Base-by-base conservation (phyloP, 2,113 vertebrate genomes). In the Proterorhinus semilunaris region DNA sequence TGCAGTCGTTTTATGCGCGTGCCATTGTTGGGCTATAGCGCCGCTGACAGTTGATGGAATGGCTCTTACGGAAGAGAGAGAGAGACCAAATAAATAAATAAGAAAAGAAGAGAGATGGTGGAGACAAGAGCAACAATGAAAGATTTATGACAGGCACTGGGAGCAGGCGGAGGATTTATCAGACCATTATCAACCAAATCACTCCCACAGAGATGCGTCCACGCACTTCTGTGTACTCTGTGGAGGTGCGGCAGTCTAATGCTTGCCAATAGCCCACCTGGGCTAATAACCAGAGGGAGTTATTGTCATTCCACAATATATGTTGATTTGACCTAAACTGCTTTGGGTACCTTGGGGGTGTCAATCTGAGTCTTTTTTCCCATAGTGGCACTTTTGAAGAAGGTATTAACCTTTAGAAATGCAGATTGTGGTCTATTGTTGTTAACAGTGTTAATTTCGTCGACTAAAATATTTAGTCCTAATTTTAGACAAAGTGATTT, bases 101-200 rank as follows among this genome's bases (percentile, higher is more conserved):
- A 61, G 42, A 42, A 13, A 43, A 45, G 1, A 8, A 16, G 53
- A 55, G 78, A 62, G 62, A 69, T 72, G 61, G 51, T 65, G 72
- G 50, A 82, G 75, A 84, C 5, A 71, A 82, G 81, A 69, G 79
- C 68, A 88, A 86, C 85, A 86, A 89, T 89, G 86, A 87, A 84
- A 90, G 84, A 89, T 90, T 89, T 84, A 90, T 91, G 86, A 88
- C 78, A 69, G 73, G 70, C 82, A 75, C 69, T 83, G 86, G 79
- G 73, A 80, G 80, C 75, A 78, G 83, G 64, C 81, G 45, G 61
- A 12, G 48, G 80, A 80, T 90, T 87, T 87, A 89, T 89, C 87
- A 83, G 83, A 72, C 81, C 80, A 84, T 91, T 88, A 90, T 90
- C 88, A 90, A 86, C 83, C 80, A 83, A 90, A 89, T 89, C 75